Base-by-base conservation (phyloP, 1,140 invertebrate species). In the Aphidius gifuensis region DNA sequence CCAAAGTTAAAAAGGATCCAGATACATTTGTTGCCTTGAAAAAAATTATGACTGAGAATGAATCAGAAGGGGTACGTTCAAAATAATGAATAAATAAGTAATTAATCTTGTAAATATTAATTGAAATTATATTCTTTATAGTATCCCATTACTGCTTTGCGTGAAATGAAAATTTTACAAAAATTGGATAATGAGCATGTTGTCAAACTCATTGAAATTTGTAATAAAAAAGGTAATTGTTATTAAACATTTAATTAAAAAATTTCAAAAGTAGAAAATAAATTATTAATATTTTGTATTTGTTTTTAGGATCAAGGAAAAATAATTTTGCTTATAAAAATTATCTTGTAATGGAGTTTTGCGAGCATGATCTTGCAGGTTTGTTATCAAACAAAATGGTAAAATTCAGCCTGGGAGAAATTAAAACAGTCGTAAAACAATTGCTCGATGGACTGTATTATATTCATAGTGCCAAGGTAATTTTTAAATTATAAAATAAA, bases 21-120 rank as follows among this genome's bases (percentile, higher is more conserved):
- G 95, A 94, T 74, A 93, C 92, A 77, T 88, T 96, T 70, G 96
- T 99, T 1, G 97, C 97, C 1, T 89, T 99, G 85, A 99, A 99
- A 74, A 99, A 99, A 83, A 94, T 99, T 39, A 80, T 99, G 5
- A 99, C 98, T 96, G 97, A 99, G 72, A 99, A 99, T 83, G 97
- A 99, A 83, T 98, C 97, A 81, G 97, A 99, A 87, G 96, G 97
- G 59, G 92, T 94, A 84, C 83, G 85, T 86, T 32, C 1, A 32
- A 32, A 32, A 3, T 0, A 32, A 32, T 1, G 4, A 32, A 32
- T 1, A 32, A 32, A 32, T 58, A 16, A 57, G 21, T 60, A 38
- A 21, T 5, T 57, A 50, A 65, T 57, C 43, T 11, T 16, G 16
- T 16, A 16, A 16, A 16, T 23, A 50, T 42, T 61, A 48, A 57